Conservation (phyloP, 2,113 vertebrate species). For the Morone chrysops region DNA sequence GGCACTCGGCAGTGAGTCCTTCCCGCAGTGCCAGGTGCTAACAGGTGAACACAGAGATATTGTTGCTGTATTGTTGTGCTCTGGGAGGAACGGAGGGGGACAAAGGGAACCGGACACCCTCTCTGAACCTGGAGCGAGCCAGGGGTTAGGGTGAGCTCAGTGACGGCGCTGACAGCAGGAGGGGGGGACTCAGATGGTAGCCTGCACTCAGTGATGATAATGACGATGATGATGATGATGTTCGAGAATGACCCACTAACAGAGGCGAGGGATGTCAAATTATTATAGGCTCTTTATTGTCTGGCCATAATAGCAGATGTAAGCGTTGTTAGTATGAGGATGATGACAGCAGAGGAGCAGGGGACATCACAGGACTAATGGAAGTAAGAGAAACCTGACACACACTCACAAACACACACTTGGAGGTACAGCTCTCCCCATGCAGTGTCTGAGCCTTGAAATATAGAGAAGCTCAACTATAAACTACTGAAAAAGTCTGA, state of each 20-base stretch:
- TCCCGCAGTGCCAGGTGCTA: constrained; percentile 63
- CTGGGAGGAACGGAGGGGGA: constrained; percentile 48
- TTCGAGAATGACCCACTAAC: constrained; percentile 43
- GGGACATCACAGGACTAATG: constrained; percentile 29
- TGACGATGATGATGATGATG: constrained; percentile 48
- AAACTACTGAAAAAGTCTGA: constrained; percentile 28
- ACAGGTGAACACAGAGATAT: constrained; percentile 79
- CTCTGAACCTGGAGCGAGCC: constrained; percentile 59
- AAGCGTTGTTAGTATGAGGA: constrained; percentile 36
- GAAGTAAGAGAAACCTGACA: constrained; percentile 60
- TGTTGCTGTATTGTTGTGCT: constrained; percentile 68
- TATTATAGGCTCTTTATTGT: constrained; percentile 61
- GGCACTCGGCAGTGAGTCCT: constrained; percentile 44
- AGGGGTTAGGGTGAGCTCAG: constrained; percentile 68
- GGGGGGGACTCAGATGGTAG: constrained; percentile 56
- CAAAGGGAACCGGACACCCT: constrained; percentile 74
- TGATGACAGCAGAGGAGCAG: constrained; percentile 55
- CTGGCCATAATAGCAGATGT: constrained; percentile 51
- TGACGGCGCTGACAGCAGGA: constrained; percentile 64
- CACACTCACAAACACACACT: constrained; percentile 40
- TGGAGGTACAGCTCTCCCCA: constrained; percentile 8
- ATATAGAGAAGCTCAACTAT: constrained; percentile 13
- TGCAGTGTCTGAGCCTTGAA: constrained; percentile 20
- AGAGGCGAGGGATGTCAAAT: constrained; percentile 52
- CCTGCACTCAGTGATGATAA: constrained; percentile 57